These are phyloP conservation scores for Megalops cyprinoides DNA, from an alignment of 2,797 vertebrate genomes.

Conservation along the genomic window DNA sequence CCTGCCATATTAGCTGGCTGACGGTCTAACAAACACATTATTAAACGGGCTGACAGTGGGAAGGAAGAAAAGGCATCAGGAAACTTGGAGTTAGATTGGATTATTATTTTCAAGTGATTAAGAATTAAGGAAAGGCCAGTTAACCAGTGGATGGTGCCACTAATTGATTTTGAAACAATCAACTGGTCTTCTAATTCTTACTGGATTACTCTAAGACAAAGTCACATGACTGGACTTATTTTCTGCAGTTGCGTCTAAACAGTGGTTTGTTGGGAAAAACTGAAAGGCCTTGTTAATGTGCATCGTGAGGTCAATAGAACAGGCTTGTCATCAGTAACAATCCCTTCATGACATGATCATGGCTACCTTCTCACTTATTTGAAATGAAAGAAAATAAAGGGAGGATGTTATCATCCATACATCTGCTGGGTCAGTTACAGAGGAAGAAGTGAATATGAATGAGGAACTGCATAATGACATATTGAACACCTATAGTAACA, in stretches of 20 bases:
- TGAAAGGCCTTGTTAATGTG: neutral
- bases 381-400: neutral
- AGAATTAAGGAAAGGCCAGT: too few species aligned
- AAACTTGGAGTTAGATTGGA: too few species aligned
- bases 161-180: too few species aligned
- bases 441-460: neutral
- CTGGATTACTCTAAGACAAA: neutral
- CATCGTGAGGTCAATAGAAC: neutral
- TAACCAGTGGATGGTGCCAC: too few species aligned
- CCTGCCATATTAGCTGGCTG: conserved; percentile 13
- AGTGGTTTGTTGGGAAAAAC: neutral
- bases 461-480: neutral
- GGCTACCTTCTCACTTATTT: neutral
- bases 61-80: too few species aligned
- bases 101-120: too few species aligned
- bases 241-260: neutral
- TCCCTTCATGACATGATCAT: neutral
- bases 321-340: neutral
- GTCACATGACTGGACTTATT: neutral
- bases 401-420: neutral
- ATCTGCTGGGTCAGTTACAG: neutral
- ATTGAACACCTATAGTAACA: neutral
- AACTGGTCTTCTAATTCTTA: too few species aligned
- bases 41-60: too few species aligned
- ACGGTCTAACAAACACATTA: neutral